Evolutionary conservation across 2,888 invertebrate species (phyloP).

Genomic region (Thymelicus sylvestris): DNA sequence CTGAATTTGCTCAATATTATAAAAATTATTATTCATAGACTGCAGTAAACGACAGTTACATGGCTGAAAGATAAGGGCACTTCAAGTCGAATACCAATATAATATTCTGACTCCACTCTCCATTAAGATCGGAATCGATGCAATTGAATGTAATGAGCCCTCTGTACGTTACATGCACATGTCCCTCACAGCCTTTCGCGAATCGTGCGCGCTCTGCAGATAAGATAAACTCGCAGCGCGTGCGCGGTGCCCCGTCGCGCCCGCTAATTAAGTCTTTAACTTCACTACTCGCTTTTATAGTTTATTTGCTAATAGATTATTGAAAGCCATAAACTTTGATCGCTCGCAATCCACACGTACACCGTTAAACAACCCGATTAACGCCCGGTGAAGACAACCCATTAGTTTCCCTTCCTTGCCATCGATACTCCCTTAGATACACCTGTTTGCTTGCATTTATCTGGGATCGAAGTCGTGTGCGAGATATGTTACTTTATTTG

Average conservation of each 20-base stretch:
- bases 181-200: constrained; percentile 48
- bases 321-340: constrained; percentile 43
- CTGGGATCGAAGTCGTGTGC: constrained; percentile 29
- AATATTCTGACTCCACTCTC: neutral
- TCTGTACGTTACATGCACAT: constrained; percentile 14
- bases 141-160: constrained; percentile 6
- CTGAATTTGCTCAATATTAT: no score
- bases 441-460: constrained; percentile 34
- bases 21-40: no score
- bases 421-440: constrained; percentile 32
- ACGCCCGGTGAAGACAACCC: constrained; percentile 34
- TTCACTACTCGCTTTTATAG: constrained; percentile 64
- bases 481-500: constrained; percentile 22
- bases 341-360: constrained; percentile 37
- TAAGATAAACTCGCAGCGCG: constrained; percentile 72
- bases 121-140: neutral
- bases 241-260: constrained; percentile 73
- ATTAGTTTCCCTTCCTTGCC: constrained; percentile 32
- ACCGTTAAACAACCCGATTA: constrained; percentile 37
- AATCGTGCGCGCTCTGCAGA: constrained; percentile 60
- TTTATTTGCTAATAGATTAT: constrained; percentile 67
- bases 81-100: neutral
- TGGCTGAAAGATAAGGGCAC: neutral
- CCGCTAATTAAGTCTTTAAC: constrained; percentile 82
- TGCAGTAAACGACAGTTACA: no score